Percentiles rank a stretch among this genome's conserved stretches.
Conservation (phyloP, 2,113 vertebrate genomes). For the Pteruthius melanotis region DNA sequence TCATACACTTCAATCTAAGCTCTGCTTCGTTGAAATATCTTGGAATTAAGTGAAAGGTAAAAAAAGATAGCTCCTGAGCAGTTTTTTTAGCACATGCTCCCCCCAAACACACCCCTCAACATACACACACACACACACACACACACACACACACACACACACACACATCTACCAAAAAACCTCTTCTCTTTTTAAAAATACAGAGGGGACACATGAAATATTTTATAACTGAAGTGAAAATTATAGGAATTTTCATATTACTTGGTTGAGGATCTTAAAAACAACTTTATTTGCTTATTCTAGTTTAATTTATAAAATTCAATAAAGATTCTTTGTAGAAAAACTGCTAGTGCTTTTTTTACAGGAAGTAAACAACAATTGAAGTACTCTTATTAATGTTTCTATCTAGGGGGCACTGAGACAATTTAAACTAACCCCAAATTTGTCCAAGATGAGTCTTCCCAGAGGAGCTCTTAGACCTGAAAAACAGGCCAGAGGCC, state of each 20-base stretch:
- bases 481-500: background rate
- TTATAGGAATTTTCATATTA: background rate
- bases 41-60: background rate
- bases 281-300: background rate
- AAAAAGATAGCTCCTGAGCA: background rate
- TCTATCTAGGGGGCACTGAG: background rate
- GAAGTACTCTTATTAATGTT: background rate
- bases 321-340: background rate
- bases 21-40: background rate
- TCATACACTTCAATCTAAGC: background rate
- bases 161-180: background rate
- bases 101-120: background rate
- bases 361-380: background rate
- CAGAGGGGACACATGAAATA: background rate
- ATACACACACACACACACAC: no score
- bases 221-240: background rate
- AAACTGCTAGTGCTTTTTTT: background rate
- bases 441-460: background rate
- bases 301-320: background rate
- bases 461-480: background rate
- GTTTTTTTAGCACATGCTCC: background rate
- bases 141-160: no score
- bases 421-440: background rate
- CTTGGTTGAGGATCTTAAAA: background rate
- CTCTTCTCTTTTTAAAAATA: background rate